phyloP scores from a whole-genome alignment of 2,797 vertebrate genomes.

The Macroramphosus scolopax region DNA sequence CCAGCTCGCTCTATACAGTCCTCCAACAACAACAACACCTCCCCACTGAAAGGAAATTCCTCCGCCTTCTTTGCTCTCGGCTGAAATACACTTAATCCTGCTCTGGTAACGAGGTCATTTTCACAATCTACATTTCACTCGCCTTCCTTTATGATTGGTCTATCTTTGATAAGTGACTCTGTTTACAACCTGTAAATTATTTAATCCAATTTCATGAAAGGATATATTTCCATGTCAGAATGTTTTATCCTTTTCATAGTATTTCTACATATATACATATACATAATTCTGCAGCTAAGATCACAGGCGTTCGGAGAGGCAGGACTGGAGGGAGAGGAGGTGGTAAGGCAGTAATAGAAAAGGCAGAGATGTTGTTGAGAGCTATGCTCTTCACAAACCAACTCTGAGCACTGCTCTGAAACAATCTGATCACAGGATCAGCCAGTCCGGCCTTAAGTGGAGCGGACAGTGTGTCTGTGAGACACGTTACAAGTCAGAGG shows the following conservation, averaged over 20 bases:
- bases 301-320: conserved; percentile 18
- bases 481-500: conserved; percentile 76
- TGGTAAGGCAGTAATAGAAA: conserved; percentile 40
- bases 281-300: conserved; percentile 24
- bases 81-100: conserved; percentile 78
- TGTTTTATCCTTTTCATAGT: conserved; percentile 22
- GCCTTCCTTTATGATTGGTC: conserved; percentile 39
- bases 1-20: conserved; percentile 65
- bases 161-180: conserved; percentile 13
- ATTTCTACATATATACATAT: background rate
- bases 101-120: conserved; percentile 81
- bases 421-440: conserved; percentile 58
- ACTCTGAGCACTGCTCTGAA: conserved; percentile 60
- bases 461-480: conserved; percentile 77
- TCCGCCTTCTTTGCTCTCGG: conserved; percentile 72
- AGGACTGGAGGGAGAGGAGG: conserved; percentile 39
- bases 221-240: conserved; percentile 19
- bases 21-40: conserved; percentile 90
- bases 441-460: conserved; percentile 54
- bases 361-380: conserved; percentile 60
- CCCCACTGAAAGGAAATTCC: conserved; percentile 82
- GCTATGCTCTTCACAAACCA: conserved; percentile 56
- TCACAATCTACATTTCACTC: conserved; percentile 74
- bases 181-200: conserved; percentile 7
- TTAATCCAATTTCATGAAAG: conserved; percentile 10